Conservation (phyloP, 1,140 invertebrate genomes). For the Amphibalanus amphitrite region DNA sequence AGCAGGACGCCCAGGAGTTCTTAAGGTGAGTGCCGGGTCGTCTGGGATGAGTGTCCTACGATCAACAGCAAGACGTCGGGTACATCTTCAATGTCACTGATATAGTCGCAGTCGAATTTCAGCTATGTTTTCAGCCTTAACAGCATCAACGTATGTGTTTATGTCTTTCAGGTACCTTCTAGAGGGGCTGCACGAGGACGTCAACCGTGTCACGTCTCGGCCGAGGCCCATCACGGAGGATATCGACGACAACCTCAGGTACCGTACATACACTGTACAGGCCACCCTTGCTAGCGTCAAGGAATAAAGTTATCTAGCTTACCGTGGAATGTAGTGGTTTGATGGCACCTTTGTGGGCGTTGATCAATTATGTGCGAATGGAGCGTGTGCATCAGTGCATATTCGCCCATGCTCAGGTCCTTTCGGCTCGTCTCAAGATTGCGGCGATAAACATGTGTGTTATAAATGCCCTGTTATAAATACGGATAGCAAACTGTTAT, state of each 20-base stretch:
- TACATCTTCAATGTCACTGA: background rate
- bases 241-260: conserved; percentile 59
- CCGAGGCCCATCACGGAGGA: conserved; percentile 52
- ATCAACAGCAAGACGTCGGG: background rate
- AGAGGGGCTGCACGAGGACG: conserved; percentile 86
- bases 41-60: background rate
- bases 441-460: too few species aligned
- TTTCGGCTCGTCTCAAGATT: background rate
- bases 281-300: too few species aligned
- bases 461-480: background rate
- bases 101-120: background rate
- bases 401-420: too few species aligned
- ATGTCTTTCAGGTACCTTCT: conserved; percentile 51
- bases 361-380: too few species aligned
- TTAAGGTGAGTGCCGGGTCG: conserved; percentile 27
- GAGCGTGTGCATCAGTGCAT: background rate
- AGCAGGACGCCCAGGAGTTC: conserved; percentile 54
- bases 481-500: background rate
- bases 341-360: too few species aligned
- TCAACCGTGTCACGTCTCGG: conserved; percentile 60
- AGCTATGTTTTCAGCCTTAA: background rate
- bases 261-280: background rate
- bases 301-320: too few species aligned
- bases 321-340: too few species aligned
- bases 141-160: background rate